phyloP scores from a whole-genome alignment of 2,888 invertebrate species.

The Drosophila infuscata region DNA sequence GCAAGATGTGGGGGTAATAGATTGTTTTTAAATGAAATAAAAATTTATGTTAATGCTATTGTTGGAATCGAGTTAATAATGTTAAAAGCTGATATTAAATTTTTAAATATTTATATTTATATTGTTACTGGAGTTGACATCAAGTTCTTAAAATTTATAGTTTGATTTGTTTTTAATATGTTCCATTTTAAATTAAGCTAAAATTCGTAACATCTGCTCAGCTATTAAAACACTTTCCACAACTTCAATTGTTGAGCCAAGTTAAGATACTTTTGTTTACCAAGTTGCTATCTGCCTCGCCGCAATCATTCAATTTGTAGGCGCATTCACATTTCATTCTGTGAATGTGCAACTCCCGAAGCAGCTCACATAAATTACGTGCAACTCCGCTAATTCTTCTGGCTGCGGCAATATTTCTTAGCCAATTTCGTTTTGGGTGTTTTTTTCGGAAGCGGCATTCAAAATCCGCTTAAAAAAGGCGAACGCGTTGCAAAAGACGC shows the following conservation, averaged over 20 bases:
- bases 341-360: conserved; percentile 52
- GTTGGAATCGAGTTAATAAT: neutral
- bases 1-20: neutral
- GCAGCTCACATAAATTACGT: conserved; percentile 80
- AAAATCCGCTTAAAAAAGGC: conserved; percentile 79
- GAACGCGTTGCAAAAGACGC: conserved; percentile 36
- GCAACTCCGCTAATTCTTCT: conserved; percentile 12
- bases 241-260: neutral
- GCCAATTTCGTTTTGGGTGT: conserved; percentile 56
- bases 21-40: neutral
- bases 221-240: neutral
- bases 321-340: conserved; percentile 43
- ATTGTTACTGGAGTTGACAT: too few relatives aligned
- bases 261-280: neutral
- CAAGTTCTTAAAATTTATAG: too few relatives aligned
- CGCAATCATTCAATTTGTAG: conserved; percentile 23
- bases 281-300: neutral
- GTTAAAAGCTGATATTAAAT: neutral
- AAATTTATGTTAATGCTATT: neutral
- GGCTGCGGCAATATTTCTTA: conserved; percentile 62
- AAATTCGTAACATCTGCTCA: neutral
- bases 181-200: neutral
- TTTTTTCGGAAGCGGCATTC: conserved; percentile 53
- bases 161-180: too few relatives aligned
- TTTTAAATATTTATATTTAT: too few relatives aligned